A percentile compares a stretch with the other conserved stretches of the same genome.
phyloP scores from a whole-genome alignment of 1,140 invertebrate genomes.

The Hormaphis cornu region DNA sequence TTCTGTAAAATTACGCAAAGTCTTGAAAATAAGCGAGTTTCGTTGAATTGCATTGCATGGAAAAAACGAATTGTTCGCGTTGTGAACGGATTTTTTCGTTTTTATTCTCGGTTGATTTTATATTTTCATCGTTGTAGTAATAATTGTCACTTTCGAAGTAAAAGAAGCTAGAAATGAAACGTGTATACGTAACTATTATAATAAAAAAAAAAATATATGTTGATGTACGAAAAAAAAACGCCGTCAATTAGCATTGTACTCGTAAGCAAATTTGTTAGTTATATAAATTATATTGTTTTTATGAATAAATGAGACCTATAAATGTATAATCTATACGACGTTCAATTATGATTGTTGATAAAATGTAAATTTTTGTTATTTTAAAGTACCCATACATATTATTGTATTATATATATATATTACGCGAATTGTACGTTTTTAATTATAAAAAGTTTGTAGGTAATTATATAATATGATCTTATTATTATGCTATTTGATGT shows the following conservation, averaged over 20 bases:
- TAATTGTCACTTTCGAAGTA: not conserved
- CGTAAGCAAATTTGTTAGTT: not conserved
- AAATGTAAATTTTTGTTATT: not conserved
- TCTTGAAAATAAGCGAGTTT: no score
- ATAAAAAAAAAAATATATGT: no score
- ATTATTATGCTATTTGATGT: no score
- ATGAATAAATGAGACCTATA: no score
- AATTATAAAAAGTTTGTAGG: not conserved
- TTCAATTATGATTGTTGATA: not conserved
- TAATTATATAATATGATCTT: not conserved
- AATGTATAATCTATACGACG: no score
- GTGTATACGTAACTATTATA: not conserved
- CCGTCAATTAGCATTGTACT: slow-evolving; percentile 1
- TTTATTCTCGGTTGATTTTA: not conserved
- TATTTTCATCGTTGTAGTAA: not conserved
- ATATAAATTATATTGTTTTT: not conserved
- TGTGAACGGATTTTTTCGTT: not conserved
- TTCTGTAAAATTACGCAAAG: no score
- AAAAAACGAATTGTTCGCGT: no score
- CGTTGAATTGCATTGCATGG: no score
- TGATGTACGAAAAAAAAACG: not conserved
- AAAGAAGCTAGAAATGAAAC: not conserved
- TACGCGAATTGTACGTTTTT: no score
- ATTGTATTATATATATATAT: not conserved
- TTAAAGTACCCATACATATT: not conserved